A percentile compares a stretch with the other conserved stretches of the same genome.
Evolutionary conservation across 1,140 invertebrate genomes (phyloP).

Genomic region (Polyergus mexicanus): DNA sequence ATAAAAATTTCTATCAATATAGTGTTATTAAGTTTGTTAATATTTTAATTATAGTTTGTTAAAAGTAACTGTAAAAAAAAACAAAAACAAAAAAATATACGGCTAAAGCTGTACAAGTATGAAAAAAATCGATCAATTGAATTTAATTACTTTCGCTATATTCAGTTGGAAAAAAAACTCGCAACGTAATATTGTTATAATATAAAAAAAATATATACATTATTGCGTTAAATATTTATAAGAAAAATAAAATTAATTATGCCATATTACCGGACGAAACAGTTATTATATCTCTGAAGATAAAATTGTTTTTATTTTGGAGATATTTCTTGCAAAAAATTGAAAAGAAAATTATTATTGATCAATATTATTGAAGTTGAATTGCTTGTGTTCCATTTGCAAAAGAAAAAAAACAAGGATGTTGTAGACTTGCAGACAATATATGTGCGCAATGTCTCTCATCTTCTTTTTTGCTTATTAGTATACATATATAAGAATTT

Average conservation of each 20-base stretch:
- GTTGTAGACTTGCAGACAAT: no score
- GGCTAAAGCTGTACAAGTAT: not conserved
- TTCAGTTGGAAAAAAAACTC: no score
- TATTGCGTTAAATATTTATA: not conserved
- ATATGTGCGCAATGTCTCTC: not conserved
- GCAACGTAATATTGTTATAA: not conserved
- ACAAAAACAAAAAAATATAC: not conserved
- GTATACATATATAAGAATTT: not conserved
- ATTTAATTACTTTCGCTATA: no score
- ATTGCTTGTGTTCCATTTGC: not conserved
- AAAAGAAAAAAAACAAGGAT: not conserved
- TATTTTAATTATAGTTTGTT: constrained; percentile 4
- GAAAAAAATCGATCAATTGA: no score
- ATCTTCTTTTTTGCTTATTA: not conserved
- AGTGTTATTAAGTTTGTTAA: not conserved
- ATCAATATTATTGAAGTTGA: not conserved
- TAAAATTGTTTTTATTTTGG: not conserved
- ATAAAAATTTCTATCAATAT: not conserved
- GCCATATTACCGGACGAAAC: not conserved
- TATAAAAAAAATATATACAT: not conserved
- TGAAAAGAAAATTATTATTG: not conserved
- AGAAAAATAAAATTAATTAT: not conserved
- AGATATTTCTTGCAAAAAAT: not conserved
- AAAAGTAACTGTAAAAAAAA: not conserved
- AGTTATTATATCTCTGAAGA: not conserved